Percentiles rank a stretch among this genome's conserved stretches.
phyloP scores from a whole-genome alignment of 2,888 invertebrate genomes.

The Hypselothyrea guttata region DNA sequence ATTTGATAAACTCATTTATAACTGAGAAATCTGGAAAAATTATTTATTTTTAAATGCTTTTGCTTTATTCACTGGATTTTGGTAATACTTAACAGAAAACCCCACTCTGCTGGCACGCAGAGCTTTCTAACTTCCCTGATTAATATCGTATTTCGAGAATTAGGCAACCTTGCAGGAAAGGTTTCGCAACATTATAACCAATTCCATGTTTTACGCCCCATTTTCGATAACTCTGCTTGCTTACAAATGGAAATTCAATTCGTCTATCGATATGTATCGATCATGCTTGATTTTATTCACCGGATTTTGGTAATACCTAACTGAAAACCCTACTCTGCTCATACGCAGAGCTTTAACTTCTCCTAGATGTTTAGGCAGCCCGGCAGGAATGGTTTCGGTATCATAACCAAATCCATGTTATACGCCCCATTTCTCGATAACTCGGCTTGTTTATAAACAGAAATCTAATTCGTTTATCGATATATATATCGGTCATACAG shows the following conservation, averaged over 20 bases:
- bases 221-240: too few species aligned
- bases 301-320: constrained; percentile 2
- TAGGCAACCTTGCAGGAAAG: too few species aligned
- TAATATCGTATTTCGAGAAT: constrained; percentile 27
- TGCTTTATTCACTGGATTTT: constrained; percentile 11
- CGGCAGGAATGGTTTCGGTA: constrained; percentile 19
- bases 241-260: too few species aligned
- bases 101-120: constrained; percentile 35
- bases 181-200: too few species aligned
- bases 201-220: too few species aligned
- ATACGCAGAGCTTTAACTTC: constrained; percentile 40
- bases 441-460: neutral
- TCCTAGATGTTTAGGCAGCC: constrained; percentile 10
- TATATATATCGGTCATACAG: constrained; percentile 52
- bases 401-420: constrained; percentile 6
- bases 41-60: constrained; percentile 23
- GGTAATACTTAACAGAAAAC: constrained; percentile 4
- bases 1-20: constrained; percentile 25
- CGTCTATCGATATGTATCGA: too few species aligned
- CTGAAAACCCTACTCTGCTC: constrained; percentile 25
- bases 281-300: too few species aligned
- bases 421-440: neutral
- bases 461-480: constrained; percentile 36
- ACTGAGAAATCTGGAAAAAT: constrained; percentile 15
- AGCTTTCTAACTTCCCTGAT: constrained; percentile 35